Evolutionary conservation across 2,113 vertebrate species (phyloP).

Genomic region (Elanus axillaris): DNA sequence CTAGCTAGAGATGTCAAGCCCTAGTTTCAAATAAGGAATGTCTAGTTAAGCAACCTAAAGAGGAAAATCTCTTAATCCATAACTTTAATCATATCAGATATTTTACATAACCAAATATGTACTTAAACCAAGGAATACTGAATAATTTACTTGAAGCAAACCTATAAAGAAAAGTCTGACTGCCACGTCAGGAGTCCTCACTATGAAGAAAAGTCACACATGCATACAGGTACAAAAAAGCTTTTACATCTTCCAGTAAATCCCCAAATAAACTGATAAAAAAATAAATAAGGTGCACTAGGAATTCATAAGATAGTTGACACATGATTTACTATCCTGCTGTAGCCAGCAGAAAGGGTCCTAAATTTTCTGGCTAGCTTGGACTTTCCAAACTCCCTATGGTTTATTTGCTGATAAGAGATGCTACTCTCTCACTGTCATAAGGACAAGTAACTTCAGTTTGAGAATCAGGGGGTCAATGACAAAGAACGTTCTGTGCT

Average conservation of each 20-base stretch:
- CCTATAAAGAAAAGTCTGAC: neutral
- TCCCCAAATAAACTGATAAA: neutral
- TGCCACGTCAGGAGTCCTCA: neutral
- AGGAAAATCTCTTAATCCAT: slow-evolving; percentile 22
- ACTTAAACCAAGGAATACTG: neutral
- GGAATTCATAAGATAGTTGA: neutral
- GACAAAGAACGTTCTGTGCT: neutral
- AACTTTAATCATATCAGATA: neutral
- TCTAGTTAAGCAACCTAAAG: neutral
- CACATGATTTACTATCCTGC: neutral
- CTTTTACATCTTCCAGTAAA: neutral
- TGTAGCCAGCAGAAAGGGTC: neutral
- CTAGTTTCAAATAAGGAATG: neutral
- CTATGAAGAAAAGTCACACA: neutral
- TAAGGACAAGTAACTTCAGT: neutral
- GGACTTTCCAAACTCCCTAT: neutral
- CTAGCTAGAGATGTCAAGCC: neutral
- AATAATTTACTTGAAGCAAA: neutral
- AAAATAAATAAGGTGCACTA: neutral
- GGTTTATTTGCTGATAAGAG: neutral
- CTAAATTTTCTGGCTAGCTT: neutral
- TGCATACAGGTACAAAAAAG: neutral
- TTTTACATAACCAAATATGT: neutral
- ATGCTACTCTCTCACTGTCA: neutral
- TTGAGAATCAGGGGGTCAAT: neutral